Evolutionary conservation across 53 echinoderm and acorn worm species (phyloP).

Genomic region (Patiria pectinifera): DNA sequence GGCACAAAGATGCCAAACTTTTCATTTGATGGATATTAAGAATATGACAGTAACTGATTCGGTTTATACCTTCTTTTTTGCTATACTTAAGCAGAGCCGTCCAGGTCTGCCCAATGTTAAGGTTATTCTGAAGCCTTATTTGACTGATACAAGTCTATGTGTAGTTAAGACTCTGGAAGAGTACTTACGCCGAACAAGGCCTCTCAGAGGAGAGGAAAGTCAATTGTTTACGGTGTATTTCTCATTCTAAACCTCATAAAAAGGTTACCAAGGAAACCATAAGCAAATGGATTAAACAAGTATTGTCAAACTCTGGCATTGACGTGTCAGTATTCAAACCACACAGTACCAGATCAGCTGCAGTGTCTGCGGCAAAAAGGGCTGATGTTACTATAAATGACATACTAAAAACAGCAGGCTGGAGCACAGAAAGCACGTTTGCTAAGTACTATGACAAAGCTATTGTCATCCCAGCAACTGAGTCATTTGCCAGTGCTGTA

Average conservation of each 20-base stretch:
- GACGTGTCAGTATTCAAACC: slow-evolving; percentile 7
- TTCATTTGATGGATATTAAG: background rate
- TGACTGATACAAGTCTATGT: slow-evolving; percentile 15
- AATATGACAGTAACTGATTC: slow-evolving; percentile 11
- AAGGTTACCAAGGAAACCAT: slow-evolving; percentile 38
- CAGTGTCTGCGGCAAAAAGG: slow-evolving; percentile 20
- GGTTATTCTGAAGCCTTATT: slow-evolving; percentile 14
- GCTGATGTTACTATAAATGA: background rate
- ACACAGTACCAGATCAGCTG: slow-evolving; percentile 34
- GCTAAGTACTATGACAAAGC: background rate
- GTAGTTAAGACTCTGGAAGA: slow-evolving; percentile 21
- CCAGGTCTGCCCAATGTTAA: background rate
- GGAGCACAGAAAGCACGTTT: slow-evolving; percentile 20
- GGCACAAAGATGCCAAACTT: slow-evolving; percentile 45
- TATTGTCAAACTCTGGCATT: background rate
- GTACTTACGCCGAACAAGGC: background rate
- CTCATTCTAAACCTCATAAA: slow-evolving; percentile 28
- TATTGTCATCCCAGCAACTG: background rate
- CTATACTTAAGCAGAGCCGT: slow-evolving; percentile 4
- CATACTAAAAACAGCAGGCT: slow-evolving; percentile 30
- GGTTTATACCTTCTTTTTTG: background rate
- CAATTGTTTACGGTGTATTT: slow-evolving; percentile 34
- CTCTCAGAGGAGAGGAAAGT: slow-evolving; percentile 11
- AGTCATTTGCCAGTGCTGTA: background rate
- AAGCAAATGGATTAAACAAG: slow-evolving; percentile 34